These are phyloP conservation scores for Xerus inauris DNA, from an alignment of 2,113 vertebrate species.

Conservation along the genomic window DNA sequence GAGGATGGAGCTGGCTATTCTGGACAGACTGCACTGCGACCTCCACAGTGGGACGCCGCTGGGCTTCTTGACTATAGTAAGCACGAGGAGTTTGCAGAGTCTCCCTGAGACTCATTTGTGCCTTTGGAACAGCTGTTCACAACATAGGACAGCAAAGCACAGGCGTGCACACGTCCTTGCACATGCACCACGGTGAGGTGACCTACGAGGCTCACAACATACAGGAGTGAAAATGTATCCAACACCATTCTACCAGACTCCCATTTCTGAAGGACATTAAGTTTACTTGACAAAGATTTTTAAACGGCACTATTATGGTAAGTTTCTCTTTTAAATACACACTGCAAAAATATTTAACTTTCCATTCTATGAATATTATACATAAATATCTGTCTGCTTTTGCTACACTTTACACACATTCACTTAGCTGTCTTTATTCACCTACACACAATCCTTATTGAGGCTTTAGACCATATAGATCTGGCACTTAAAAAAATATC, in stretches of 20 bases:
- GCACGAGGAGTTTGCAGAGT: slow-evolving; percentile 74
- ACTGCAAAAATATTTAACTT: slow-evolving; percentile 91
- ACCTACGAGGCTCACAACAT: slow-evolving; percentile 75
- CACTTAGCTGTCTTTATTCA: slow-evolving; percentile 81
- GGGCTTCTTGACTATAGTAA: slow-evolving; percentile 93
- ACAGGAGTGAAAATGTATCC: slow-evolving; percentile 64
- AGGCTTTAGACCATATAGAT: slow-evolving; percentile 78
- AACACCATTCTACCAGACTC: slow-evolving; percentile 79
- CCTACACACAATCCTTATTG: slow-evolving; percentile 69
- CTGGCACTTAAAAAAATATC: slow-evolving; percentile 87
- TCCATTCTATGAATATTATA: slow-evolving; percentile 88
- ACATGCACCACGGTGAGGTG: slow-evolving; percentile 64
- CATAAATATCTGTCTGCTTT: slow-evolving; percentile 87
- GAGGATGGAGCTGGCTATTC: slow-evolving; percentile 92
- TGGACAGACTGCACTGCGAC: slow-evolving; percentile 93
- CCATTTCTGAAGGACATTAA: slow-evolving; percentile 80
- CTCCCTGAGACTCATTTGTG: slow-evolving; percentile 57
- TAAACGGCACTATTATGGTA: slow-evolving; percentile 77
- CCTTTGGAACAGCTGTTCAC: slow-evolving; percentile 79
- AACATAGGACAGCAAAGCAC: slow-evolving; percentile 83
- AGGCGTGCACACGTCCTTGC: slow-evolving; percentile 68
- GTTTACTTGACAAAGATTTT: slow-evolving; percentile 82
- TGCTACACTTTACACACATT: slow-evolving; percentile 87
- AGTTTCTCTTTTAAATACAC: slow-evolving; percentile 81
- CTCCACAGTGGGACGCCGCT: slow-evolving; percentile 90